Conservation (phyloP, 2,888 invertebrate species). For the Tetrapedia diversipes region DNA sequence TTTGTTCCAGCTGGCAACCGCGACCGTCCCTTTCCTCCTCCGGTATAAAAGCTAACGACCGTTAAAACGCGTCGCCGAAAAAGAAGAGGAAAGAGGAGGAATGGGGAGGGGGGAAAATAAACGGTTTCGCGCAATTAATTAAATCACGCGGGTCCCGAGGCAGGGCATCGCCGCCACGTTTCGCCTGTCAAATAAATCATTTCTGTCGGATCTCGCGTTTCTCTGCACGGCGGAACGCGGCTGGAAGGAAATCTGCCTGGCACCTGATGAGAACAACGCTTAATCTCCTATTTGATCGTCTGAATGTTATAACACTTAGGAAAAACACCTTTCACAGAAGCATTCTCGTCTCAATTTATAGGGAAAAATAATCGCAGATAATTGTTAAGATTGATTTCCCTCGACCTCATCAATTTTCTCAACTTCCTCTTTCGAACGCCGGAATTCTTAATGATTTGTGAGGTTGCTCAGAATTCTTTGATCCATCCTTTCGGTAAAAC, state of each 20-base stretch:
- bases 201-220: neutral
- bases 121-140: constrained; percentile 31
- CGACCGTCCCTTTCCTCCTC: neutral
- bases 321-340: too few relatives aligned
- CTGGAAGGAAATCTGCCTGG: neutral
- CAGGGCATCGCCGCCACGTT: neutral
- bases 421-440: too few relatives aligned
- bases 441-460: too few relatives aligned
- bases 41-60: constrained; percentile 14
- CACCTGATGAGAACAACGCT: neutral
- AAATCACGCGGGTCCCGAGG: constrained; percentile 5
- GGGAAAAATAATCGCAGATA: too few relatives aligned
- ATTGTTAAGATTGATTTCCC: too few relatives aligned
- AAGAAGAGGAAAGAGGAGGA: neutral
- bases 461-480: too few relatives aligned
- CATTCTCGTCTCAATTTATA: too few relatives aligned
- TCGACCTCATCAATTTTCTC: too few relatives aligned
- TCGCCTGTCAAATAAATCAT: constrained; percentile 35
- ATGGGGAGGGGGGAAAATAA: constrained; percentile 1
- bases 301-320: neutral
- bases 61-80: constrained; percentile 22
- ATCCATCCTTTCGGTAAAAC: too few relatives aligned
- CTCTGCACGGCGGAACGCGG: neutral
- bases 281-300: neutral
- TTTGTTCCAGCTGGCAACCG: constrained; percentile 31